A percentile compares a stretch with the other conserved stretches of the same genome.
Evolutionary conservation across 53 echinoderm and acorn worm genomes (phyloP).

Genomic region (Mesocentrotus franciscanus): DNA sequence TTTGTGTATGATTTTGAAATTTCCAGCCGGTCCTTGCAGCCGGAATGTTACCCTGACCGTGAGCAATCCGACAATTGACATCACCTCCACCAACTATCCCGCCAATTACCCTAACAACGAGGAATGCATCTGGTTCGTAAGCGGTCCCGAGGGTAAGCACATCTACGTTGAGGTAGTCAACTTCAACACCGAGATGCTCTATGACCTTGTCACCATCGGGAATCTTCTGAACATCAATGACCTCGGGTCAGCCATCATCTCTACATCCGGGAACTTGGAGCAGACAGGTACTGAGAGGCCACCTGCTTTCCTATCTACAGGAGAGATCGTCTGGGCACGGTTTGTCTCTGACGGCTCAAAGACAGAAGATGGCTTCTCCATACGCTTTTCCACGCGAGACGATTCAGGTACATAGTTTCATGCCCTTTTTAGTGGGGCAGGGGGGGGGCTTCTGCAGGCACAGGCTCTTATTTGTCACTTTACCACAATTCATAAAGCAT

Average conservation of each 20-base stretch:
- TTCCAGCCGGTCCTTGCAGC: constrained; percentile 73
- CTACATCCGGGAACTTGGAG: constrained; percentile 59
- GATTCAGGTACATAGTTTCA: constrained; percentile 64
- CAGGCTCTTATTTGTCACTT: no score
- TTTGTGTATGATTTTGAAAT: background rate
- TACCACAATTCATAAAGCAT: no score
- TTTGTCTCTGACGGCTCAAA: constrained; percentile 79
- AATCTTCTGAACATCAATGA: constrained; percentile 76
- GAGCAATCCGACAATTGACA: background rate
- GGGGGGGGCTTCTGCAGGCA: no score
- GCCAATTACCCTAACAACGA: constrained; percentile 88
- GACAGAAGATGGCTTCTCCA: constrained; percentile 77
- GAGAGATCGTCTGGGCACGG: constrained; percentile 77
- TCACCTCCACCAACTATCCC: constrained; percentile 79
- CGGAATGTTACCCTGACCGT: constrained; percentile 77
- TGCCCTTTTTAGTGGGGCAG: background rate
- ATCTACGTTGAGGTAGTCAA: constrained; percentile 73
- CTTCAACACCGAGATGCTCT: constrained; percentile 77
- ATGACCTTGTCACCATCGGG: constrained; percentile 75
- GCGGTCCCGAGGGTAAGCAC: constrained; percentile 73
- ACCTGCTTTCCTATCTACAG: constrained; percentile 74
- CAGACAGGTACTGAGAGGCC: constrained; percentile 70
- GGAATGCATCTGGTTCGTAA: constrained; percentile 82
- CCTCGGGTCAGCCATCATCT: constrained; percentile 70
- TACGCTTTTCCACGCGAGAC: constrained; percentile 66